Conservation (phyloP, 1,140 invertebrate species). For the Drosophila nannoptera region DNA sequence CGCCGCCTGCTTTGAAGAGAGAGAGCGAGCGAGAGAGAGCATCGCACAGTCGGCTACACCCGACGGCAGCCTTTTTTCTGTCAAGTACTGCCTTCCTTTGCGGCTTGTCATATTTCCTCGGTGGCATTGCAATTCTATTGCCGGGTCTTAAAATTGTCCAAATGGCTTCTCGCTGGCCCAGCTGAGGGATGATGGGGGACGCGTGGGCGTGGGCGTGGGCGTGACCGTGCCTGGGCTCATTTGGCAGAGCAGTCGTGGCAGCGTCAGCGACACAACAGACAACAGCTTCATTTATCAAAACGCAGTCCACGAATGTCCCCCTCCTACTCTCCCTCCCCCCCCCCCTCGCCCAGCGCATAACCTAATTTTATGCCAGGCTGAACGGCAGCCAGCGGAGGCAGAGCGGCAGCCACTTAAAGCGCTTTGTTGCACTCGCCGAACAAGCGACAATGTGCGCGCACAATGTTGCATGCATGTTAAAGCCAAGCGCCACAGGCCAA, state of each 20-base stretch:
- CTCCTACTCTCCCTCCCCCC: not conserved
- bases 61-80: constrained; percentile 1
- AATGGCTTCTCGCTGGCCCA: constrained; percentile 22
- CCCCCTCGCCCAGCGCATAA: constrained; percentile 23
- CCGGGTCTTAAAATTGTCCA: constrained; percentile 49
- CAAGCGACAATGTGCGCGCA: constrained; percentile 17
- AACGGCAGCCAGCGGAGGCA: not conserved
- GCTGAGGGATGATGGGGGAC: too few species aligned
- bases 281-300: constrained; percentile 73
- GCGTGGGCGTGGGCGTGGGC: not conserved
- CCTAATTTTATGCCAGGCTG: constrained; percentile 47
- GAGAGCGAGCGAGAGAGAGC: not conserved
- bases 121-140: constrained; percentile 41
- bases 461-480: constrained; percentile 15
- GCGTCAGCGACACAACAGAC: constrained; percentile 44
- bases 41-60: not conserved
- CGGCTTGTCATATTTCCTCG: constrained; percentile 49
- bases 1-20: too few species aligned
- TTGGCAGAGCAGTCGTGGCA: constrained; percentile 20
- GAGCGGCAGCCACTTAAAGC: constrained; percentile 10
- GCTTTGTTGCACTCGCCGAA: constrained; percentile 5
- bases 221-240: constrained; percentile 7
- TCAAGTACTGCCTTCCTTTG: constrained; percentile 35
- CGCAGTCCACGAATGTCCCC: constrained; percentile 31
- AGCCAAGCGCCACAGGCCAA: constrained; percentile 24